phyloP scores from a whole-genome alignment of 2,797 vertebrate genomes.

The Dallia pectoralis region DNA sequence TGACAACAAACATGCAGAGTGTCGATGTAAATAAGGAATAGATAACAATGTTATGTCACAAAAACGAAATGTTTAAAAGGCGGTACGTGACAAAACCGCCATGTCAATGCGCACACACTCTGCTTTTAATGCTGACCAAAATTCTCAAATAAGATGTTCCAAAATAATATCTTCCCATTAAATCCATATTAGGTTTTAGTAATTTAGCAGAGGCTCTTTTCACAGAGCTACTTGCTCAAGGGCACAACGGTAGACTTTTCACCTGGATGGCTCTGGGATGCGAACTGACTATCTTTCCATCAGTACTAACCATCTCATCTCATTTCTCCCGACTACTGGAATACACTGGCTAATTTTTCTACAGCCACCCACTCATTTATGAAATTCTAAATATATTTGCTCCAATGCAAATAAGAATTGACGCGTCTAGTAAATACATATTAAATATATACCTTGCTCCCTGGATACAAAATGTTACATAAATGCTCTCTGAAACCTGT shows the following conservation, averaged over 20 bases:
- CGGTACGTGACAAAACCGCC: constrained; percentile 1
- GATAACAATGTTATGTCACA: not conserved
- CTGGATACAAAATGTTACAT: not conserved
- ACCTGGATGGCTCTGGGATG: no score
- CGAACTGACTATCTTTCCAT: no score
- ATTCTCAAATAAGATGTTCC: not conserved
- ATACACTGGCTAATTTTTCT: not conserved
- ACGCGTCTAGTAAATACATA: not conserved
- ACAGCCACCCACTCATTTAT: not conserved
- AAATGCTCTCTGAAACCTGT: not conserved
- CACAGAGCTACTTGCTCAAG: no score
- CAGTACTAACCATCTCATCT: not conserved
- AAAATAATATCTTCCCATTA: not conserved
- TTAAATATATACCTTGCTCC: not conserved
- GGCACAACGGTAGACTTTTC: no score
- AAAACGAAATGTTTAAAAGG: constrained; percentile 11
- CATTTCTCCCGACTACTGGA: not conserved
- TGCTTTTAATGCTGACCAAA: not conserved
- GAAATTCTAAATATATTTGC: not conserved
- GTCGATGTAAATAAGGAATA: not conserved
- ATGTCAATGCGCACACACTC: not conserved
- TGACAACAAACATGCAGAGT: not conserved
- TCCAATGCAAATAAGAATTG: not conserved
- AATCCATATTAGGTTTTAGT: not conserved
- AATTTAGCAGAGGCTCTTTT: no score